A percentile compares a stretch with the other conserved stretches of the same genome.
These are phyloP conservation scores for Eonycteris spelaea DNA, from an alignment of 2,113 vertebrate genomes.

Conservation along the genomic window DNA sequence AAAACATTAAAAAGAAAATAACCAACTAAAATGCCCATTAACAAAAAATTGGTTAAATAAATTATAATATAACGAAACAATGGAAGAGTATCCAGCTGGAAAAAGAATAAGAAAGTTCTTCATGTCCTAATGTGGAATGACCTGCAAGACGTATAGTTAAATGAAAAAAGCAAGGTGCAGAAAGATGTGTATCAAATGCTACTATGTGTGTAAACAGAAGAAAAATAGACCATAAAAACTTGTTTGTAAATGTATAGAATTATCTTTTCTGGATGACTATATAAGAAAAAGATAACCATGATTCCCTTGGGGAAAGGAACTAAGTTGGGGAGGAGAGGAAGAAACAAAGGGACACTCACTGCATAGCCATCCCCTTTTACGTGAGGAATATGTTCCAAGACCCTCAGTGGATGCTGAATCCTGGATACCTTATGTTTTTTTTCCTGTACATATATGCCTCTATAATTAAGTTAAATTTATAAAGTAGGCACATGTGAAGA, in stretches of 20 bases:
- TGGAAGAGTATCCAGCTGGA: neutral
- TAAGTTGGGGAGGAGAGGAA: neutral
- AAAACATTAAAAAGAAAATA: neutral
- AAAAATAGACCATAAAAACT: neutral
- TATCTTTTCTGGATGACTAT: neutral
- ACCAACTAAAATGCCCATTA: neutral
- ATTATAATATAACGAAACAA: neutral
- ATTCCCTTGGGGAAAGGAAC: neutral
- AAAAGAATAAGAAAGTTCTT: neutral
- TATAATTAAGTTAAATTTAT: neutral
- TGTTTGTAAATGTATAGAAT: neutral
- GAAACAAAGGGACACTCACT: neutral
- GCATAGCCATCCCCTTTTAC: neutral
- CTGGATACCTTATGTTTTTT: neutral
- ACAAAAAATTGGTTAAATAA: neutral
- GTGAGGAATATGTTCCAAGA: neutral
- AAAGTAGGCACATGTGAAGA: no score
- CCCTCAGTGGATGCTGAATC: neutral
- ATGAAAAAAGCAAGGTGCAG: neutral
- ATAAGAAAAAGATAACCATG: neutral
- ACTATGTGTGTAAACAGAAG: neutral
- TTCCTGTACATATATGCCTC: no score
- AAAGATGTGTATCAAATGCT: neutral
- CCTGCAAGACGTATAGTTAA: neutral
- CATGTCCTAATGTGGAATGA: neutral